Evolutionary conservation across 2,888 invertebrate genomes (phyloP).

Genomic region (Cheilosia vernalis): DNA sequence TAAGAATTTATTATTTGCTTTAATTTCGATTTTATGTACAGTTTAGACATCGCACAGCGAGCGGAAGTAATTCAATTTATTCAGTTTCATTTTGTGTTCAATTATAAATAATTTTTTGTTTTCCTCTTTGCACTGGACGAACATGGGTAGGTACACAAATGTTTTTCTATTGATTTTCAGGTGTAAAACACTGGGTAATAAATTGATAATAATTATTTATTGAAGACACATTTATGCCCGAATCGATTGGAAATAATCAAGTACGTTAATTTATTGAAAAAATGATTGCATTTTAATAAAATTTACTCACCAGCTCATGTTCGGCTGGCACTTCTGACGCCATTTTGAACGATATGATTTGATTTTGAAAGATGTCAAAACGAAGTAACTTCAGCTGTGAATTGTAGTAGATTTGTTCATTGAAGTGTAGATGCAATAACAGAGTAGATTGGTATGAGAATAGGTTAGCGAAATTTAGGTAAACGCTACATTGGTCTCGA

Average conservation of each 20-base stretch:
- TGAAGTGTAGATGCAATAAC: background rate
- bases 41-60: constrained; percentile 41
- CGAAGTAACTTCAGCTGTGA: constrained; percentile 50
- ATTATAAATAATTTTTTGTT: constrained; percentile 60
- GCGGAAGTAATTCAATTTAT: constrained; percentile 69
- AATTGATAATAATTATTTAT: background rate
- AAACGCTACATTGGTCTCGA: constrained; percentile 12
- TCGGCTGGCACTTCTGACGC: constrained; percentile 79
- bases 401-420: constrained; percentile 42
- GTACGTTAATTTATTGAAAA: constrained; percentile 39
- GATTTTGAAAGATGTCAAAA: constrained; percentile 70
- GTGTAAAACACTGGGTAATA: constrained; percentile 19
- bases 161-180: constrained; percentile 29
- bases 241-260: background rate
- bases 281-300: constrained; percentile 29
- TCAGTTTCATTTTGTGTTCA: constrained; percentile 30
- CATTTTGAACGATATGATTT: constrained; percentile 78
- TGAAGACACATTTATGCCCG: constrained; percentile 4
- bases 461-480: constrained; percentile 52
- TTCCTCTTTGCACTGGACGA: constrained; percentile 14
- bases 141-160: constrained; percentile 27
- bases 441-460: constrained; percentile 20
- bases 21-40: constrained; percentile 9
- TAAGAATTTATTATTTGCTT: constrained; percentile 21
- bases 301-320: constrained; percentile 78